Evolutionary conservation across 2,113 vertebrate species (phyloP).

Genomic region (Clarias macrocephalus): DNA sequence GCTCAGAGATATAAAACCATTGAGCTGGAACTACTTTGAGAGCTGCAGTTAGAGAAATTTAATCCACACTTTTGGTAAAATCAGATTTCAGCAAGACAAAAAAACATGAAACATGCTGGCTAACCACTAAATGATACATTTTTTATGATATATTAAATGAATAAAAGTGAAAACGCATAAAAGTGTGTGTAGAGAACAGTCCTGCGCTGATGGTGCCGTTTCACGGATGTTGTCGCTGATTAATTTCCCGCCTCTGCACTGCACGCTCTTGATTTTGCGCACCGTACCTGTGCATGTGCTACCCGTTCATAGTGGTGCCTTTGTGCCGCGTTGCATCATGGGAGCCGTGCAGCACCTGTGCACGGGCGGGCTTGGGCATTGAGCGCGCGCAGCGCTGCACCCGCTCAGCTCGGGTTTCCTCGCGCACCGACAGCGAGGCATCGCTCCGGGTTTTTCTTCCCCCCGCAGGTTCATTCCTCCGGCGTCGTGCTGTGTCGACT

Average conservation of each 20-base stretch:
- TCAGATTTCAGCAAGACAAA: not conserved
- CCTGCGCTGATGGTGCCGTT: not conserved
- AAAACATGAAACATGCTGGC: not conserved
- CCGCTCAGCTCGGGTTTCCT: constrained; percentile 69
- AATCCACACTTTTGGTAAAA: not conserved
- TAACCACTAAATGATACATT: not conserved
- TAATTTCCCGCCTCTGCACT: constrained; percentile 10
- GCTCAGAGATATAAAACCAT: not conserved
- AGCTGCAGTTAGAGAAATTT: not conserved
- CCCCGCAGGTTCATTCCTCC: constrained; percentile 62
- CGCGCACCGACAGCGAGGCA: constrained; percentile 57
- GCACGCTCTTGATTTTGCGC: constrained; percentile 60
- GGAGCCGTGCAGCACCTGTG: constrained; percentile 72
- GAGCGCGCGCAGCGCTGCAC: constrained; percentile 51
- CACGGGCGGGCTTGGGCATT: constrained; percentile 62
- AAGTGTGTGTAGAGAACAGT: not conserved
- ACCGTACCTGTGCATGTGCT: constrained; percentile 68
- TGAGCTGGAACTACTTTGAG: not conserved
- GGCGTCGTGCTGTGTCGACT: constrained; percentile 66
- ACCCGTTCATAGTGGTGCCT: constrained; percentile 70
- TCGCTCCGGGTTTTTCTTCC: constrained; percentile 57
- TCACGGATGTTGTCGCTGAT: constrained; percentile 20
- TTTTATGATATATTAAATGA: no score
- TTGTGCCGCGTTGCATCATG: constrained; percentile 78
- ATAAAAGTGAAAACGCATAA: no score